Evolutionary conservation across 2,113 vertebrate genomes (phyloP).

Genomic region (Crypturellus undulatus): DNA sequence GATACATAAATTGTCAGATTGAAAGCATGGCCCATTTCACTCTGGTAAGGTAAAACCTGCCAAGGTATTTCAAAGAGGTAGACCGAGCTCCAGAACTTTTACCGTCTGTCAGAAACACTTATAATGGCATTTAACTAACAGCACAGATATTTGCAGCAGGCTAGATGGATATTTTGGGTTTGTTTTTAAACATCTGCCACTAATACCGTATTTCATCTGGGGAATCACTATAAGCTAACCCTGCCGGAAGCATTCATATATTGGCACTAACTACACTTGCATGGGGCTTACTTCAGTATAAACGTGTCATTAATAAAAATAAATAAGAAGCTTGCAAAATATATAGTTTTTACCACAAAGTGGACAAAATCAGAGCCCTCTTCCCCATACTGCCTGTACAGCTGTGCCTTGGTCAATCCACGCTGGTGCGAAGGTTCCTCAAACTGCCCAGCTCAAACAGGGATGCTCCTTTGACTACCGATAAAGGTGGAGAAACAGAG

Average conservation of each 20-base stretch:
- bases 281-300: not conserved
- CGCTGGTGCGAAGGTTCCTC: no score
- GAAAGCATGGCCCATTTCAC: not conserved
- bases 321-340: not conserved
- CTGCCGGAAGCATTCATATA: not conserved
- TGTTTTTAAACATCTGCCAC: not conserved
- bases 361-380: not conserved
- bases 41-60: not conserved
- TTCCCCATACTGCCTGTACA: accelerated
- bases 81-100: not conserved
- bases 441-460: no score
- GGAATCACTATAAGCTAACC: not conserved
- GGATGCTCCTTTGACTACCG: accelerated
- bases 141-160: not conserved
- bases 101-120: not conserved
- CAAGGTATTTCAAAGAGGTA: not conserved
- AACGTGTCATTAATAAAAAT: not conserved
- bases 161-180: accelerated
- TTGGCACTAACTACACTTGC: not conserved
- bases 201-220: not conserved
- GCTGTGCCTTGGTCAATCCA: not conserved
- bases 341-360: no score
- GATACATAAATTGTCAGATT: not conserved
- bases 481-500: not conserved
- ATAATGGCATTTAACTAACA: not conserved